Percentiles rank a stretch among this genome's conserved stretches.
Conservation (phyloP, 2,888 invertebrate genomes). For the Acrobasis suavella region DNA sequence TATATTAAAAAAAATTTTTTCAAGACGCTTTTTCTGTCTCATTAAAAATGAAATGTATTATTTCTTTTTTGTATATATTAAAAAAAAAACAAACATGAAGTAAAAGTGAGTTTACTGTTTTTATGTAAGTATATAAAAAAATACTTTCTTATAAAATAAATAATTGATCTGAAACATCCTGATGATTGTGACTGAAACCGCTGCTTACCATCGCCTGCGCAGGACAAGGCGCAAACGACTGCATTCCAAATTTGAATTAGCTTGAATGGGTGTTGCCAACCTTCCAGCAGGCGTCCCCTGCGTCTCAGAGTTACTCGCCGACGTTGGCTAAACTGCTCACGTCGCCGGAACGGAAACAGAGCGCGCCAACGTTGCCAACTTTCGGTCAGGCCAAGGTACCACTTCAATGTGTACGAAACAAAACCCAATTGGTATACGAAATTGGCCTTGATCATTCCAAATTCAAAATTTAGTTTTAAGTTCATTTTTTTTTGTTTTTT, state of each 20-base stretch:
- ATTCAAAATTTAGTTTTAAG: slow-evolving; percentile 80
- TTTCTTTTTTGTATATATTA: too few relatives aligned
- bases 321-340: slow-evolving; percentile 91
- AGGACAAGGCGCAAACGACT: slow-evolving; percentile 42
- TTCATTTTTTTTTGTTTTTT: slow-evolving; percentile 37
- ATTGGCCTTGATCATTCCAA: slow-evolving; percentile 77
- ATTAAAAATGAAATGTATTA: too few relatives aligned
- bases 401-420: slow-evolving; percentile 59
- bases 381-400: slow-evolving; percentile 83
- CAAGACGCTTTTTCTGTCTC: too few relatives aligned
- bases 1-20: too few relatives aligned
- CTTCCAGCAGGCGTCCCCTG: slow-evolving; percentile 79
- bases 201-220: slow-evolving; percentile 14
- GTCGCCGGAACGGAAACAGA: slow-evolving; percentile 82
- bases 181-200: neutral
- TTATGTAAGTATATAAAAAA: too few relatives aligned
- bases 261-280: slow-evolving; percentile 81
- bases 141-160: too few relatives aligned
- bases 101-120: too few relatives aligned
- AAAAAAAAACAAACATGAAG: too few relatives aligned
- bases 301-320: slow-evolving; percentile 87
- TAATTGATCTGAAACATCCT: neutral
- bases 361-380: slow-evolving; percentile 69
- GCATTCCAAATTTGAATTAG: slow-evolving; percentile 41
- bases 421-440: slow-evolving; percentile 71